phyloP scores from a whole-genome alignment of 1,140 invertebrate species.

The Ericerus pela region DNA sequence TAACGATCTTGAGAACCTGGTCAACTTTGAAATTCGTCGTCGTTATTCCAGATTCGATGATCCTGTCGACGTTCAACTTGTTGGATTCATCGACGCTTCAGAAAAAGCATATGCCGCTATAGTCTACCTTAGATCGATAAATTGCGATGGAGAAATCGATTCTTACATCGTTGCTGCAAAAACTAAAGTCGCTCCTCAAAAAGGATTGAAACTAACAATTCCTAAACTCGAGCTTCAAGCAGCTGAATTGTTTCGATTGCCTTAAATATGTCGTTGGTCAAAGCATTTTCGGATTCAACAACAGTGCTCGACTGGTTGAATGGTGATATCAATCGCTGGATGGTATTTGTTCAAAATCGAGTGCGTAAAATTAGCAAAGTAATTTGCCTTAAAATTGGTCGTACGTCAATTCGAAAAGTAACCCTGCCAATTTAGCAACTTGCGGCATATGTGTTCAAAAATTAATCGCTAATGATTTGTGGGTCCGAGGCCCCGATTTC shows the following conservation, averaged over 20 bases:
- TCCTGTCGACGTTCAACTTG: neutral
- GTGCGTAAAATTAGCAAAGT: neutral
- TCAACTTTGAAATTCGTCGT: neutral
- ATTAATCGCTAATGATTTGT: neutral
- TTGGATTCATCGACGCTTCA: conserved; percentile 13
- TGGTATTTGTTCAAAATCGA: conserved; percentile 15
- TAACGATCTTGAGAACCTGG: neutral
- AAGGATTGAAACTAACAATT: conserved; percentile 12
- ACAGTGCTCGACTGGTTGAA: conserved; percentile 27
- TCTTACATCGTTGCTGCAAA: conserved; percentile 16
- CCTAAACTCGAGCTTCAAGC: conserved; percentile 22
- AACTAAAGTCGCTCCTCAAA: conserved; percentile 19
- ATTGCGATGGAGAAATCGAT: neutral
- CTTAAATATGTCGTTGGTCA: neutral
- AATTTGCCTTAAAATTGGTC: conserved; percentile 22
- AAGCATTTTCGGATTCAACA: conserved; percentile 26
- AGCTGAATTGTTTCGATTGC: conserved; percentile 14
- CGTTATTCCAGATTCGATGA: neutral
- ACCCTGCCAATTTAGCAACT: conserved; percentile 23
- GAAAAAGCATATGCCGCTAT: neutral
- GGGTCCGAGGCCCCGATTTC: neutral
- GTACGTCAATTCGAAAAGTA: conserved; percentile 23
- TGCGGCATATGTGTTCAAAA: conserved; percentile 4
- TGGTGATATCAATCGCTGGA: conserved; percentile 22
- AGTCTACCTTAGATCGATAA: conserved; percentile 3